Evolutionary conservation across 2,888 invertebrate genomes (phyloP).

Genomic region (Tortrix viridana): DNA sequence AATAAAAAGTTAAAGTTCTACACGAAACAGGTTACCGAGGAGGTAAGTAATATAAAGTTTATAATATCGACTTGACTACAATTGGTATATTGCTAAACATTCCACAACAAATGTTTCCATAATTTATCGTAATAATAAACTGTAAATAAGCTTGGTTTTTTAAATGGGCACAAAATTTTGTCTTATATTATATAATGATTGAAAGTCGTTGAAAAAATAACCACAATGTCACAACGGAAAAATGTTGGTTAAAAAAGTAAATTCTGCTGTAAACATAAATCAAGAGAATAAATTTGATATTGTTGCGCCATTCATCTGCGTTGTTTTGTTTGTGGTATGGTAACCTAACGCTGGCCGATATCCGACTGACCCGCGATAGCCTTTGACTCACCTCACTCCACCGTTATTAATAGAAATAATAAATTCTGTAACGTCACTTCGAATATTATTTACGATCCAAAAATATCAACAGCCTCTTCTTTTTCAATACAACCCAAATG

Average conservation of each 20-base stretch:
- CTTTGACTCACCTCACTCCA: constrained; percentile 26
- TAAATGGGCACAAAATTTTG: no score
- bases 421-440: constrained; percentile 14
- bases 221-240: not conserved
- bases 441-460: not conserved
- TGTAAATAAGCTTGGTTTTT: no score
- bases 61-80: constrained; percentile 23
- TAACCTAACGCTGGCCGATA: constrained; percentile 32
- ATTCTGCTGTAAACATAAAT: constrained; percentile 31
- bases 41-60: no score
- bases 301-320: constrained; percentile 31
- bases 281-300: constrained; percentile 35
- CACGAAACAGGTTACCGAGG: no score
- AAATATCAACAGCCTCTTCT: no score
- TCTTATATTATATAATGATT: not conserved
- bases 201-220: not conserved
- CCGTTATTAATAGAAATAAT: constrained; percentile 33
- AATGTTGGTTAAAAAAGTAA: constrained; percentile 5
- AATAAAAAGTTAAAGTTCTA: no score
- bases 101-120: constrained; percentile 19
- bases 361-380: constrained; percentile 27
- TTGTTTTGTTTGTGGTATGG: constrained; percentile 34
- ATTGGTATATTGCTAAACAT: constrained; percentile 23
- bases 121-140: not conserved
- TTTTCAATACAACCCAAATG: no score